Conservation (phyloP, 2,888 invertebrate genomes). For the Xanthorhoe spadicearia region DNA sequence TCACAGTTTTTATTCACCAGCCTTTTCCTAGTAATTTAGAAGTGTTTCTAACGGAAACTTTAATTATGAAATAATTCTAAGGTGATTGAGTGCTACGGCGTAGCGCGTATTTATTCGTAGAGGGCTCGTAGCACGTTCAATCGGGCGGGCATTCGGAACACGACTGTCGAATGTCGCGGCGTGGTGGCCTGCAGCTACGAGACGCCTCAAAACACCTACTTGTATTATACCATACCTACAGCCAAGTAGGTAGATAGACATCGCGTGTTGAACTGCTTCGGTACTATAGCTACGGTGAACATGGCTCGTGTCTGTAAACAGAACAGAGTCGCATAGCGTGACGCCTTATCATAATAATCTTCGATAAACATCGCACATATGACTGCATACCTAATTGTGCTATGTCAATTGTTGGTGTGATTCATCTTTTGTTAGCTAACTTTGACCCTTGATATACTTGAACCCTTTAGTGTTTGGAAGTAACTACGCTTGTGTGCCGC, state of each 20-base stretch:
- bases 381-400: conserved; percentile 50
- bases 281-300: conserved; percentile 25
- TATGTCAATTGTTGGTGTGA: conserved; percentile 8
- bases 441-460: conserved; percentile 3
- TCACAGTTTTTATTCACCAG: conserved; percentile 27
- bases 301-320: conserved; percentile 60
- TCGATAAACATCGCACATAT: conserved; percentile 52
- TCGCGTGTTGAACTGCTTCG: conserved; percentile 38
- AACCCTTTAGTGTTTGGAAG: background rate
- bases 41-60: conserved; percentile 28
- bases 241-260: conserved; percentile 20
- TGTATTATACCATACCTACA: conserved; percentile 18
- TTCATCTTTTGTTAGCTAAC: conserved; percentile 5
- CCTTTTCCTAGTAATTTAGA: conserved; percentile 7
- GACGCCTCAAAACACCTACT: conserved; percentile 46
- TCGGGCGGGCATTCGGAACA: conserved; percentile 56
- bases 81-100: conserved; percentile 50
- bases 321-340: conserved; percentile 52
- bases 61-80: conserved; percentile 18
- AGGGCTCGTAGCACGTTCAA: conserved; percentile 52
- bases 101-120: conserved; percentile 59
- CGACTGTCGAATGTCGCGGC: conserved; percentile 57
- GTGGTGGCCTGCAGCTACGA: conserved; percentile 45
- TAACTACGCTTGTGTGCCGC: background rate
- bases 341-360: conserved; percentile 58